Evolutionary conservation across 2,888 invertebrate species (phyloP).

Genomic region (Lycocerus yunnanus): DNA sequence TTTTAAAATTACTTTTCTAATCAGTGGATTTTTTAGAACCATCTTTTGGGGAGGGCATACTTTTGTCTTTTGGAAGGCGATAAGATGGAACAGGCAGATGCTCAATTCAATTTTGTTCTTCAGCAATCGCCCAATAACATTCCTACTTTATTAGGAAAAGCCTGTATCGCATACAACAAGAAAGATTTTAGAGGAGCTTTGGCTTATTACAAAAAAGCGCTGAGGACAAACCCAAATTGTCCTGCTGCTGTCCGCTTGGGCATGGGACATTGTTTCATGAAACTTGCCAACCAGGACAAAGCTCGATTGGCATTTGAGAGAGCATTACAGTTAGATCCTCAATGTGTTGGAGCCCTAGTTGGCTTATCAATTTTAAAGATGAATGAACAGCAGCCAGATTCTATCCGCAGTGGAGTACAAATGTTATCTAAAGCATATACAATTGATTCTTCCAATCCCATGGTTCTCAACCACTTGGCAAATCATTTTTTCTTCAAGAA

Average conservation of each 20-base stretch:
- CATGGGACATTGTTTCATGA: slow-evolving; percentile 94
- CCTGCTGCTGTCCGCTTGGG: slow-evolving; percentile 91
- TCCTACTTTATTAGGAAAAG: slow-evolving; percentile 96
- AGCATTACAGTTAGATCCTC: slow-evolving; percentile 87
- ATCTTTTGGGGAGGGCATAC: slow-evolving; percentile 96
- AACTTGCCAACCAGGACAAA: slow-evolving; percentile 93
- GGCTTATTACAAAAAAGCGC: slow-evolving; percentile 96
- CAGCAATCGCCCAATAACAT: slow-evolving; percentile 96
- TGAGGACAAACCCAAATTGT: slow-evolving; percentile 94
- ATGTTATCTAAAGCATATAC: slow-evolving; percentile 96
- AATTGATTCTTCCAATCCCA: slow-evolving; percentile 96
- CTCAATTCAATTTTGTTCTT: slow-evolving; percentile 98
- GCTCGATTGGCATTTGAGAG: slow-evolving; percentile 96
- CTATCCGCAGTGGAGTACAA: slow-evolving; percentile 91
- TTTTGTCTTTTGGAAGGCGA: slow-evolving; percentile 98
- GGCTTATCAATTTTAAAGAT: slow-evolving; percentile 93
- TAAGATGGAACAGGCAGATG: slow-evolving; percentile 99
- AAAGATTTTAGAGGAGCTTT: slow-evolving; percentile 94
- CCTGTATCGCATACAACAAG: slow-evolving; percentile 98
- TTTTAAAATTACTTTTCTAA: not conserved
- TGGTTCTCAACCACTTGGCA: slow-evolving; percentile 98
- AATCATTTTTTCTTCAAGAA: slow-evolving; percentile 99
- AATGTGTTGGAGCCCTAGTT: slow-evolving; percentile 95
- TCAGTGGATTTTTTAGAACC: slow-evolving; percentile 67
- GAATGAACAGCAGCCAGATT: slow-evolving; percentile 90